Evolutionary conservation across 2,888 invertebrate species (phyloP).

Genomic region (Pyrrhosoma nymphula): DNA sequence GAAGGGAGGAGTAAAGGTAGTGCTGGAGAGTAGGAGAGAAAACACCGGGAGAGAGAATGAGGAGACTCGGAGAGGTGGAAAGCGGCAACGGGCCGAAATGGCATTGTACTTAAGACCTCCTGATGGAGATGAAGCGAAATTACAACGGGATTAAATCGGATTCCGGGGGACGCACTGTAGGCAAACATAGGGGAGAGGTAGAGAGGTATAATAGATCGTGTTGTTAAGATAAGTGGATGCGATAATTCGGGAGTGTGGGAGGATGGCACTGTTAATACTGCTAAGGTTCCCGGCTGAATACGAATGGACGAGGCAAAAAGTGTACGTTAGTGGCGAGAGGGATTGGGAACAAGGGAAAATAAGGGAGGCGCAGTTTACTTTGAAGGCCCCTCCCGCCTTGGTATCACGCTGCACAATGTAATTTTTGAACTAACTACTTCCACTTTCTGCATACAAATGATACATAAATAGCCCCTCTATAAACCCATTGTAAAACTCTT

Average conservation of each 20-base stretch:
- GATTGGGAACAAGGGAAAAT: background rate
- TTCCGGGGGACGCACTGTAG: background rate
- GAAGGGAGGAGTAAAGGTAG: background rate
- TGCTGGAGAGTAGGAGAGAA: background rate
- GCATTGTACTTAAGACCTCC: slow-evolving; percentile 31
- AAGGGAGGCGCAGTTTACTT: background rate
- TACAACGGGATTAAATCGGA: slow-evolving; percentile 39
- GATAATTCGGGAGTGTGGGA: slow-evolving; percentile 17
- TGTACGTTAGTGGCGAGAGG: background rate
- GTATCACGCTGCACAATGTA: background rate
- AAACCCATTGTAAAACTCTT: background rate
- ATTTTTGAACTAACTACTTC: background rate
- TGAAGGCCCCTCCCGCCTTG: background rate
- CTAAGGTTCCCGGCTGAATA: background rate
- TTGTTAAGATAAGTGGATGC: slow-evolving; percentile 33
- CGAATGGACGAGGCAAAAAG: background rate
- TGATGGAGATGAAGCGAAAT: slow-evolving; percentile 36
- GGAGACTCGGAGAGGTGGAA: background rate
- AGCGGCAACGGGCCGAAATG: slow-evolving; percentile 4
- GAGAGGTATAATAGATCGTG: slow-evolving; percentile 20
- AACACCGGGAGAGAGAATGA: background rate
- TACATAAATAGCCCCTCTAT: background rate
- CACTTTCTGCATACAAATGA: background rate
- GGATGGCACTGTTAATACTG: slow-evolving; percentile 28
- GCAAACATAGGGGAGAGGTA: background rate